Conservation (phyloP, 2,797 vertebrate genomes). For the Tragopan temminckii region DNA sequence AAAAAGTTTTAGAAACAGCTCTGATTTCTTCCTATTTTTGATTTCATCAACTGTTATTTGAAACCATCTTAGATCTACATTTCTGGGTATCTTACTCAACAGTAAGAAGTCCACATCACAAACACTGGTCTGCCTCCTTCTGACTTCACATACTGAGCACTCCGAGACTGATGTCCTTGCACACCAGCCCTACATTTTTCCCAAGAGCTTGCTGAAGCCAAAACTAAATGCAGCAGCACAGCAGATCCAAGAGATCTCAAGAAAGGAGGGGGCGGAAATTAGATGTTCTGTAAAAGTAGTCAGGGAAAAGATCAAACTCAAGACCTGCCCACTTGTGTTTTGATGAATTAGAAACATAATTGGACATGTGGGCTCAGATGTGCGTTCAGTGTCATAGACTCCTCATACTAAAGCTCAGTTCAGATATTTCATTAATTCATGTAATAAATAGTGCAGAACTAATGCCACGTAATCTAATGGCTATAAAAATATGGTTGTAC, state of each 20-base stretch:
- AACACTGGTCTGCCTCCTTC: not conserved
- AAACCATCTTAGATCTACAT: not conserved
- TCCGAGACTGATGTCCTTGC: accelerated
- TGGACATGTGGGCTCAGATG: not conserved
- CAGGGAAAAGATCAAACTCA: not conserved
- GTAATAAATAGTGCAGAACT: not conserved
- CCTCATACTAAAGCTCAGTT: not conserved
- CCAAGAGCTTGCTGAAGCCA: not conserved
- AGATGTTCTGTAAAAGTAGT: not conserved
- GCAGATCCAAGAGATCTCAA: not conserved
- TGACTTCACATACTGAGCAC: not conserved
- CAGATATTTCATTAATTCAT: not conserved
- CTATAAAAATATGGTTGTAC: not conserved
- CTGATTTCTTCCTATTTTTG: not conserved
- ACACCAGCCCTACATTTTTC: not conserved
- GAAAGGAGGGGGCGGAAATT: accelerated
- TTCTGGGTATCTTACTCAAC: not conserved
- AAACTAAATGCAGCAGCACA: not conserved
- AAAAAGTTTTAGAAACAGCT: not conserved
- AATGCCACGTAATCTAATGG: not conserved
- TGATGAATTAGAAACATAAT: not conserved
- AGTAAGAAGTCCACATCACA: not conserved
- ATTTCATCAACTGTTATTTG: not conserved
- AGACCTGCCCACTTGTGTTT: not conserved
- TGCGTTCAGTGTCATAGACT: not conserved